Percentiles rank a stretch among this genome's conserved stretches.
Evolutionary conservation across 2,888 invertebrate genomes (phyloP).

Genomic region (Agonum fuliginosum): DNA sequence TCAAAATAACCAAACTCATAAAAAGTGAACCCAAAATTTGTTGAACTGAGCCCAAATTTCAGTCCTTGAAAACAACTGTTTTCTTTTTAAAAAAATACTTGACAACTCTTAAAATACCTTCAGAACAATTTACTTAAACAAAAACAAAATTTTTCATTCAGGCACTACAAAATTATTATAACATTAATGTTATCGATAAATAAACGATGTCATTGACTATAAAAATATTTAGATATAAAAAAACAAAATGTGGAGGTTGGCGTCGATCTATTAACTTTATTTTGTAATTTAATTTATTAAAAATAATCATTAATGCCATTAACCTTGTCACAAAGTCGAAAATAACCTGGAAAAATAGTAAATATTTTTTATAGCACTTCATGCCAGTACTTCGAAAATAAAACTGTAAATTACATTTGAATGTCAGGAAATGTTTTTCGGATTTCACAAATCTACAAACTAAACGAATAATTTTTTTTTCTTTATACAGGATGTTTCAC

Average conservation of each 20-base stretch:
- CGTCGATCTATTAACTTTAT: background rate
- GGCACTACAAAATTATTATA: too few species aligned
- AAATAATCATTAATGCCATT: conserved; percentile 10
- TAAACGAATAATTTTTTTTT: too few species aligned
- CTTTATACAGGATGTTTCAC: too few species aligned
- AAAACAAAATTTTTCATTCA: background rate
- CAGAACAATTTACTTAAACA: background rate
- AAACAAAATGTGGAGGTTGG: too few species aligned
- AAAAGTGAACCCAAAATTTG: background rate
- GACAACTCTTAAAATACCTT: too few species aligned
- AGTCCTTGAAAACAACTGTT: background rate
- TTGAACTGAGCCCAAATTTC: background rate
- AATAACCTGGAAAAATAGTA: background rate
- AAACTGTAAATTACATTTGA: conserved; percentile 13
- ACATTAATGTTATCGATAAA: too few species aligned
- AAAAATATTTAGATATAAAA: too few species aligned
- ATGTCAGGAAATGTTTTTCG: conserved; percentile 9
- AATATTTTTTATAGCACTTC: background rate
- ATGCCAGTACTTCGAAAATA: background rate
- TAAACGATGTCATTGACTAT: too few species aligned
- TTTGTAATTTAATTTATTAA: background rate
- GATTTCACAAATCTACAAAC: background rate
- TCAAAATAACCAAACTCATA: background rate
- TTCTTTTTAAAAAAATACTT: background rate
- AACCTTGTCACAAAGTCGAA: conserved; percentile 14